Conservation (phyloP, 2,797 vertebrate genomes). For the Poeciliopsis gracilis region DNA sequence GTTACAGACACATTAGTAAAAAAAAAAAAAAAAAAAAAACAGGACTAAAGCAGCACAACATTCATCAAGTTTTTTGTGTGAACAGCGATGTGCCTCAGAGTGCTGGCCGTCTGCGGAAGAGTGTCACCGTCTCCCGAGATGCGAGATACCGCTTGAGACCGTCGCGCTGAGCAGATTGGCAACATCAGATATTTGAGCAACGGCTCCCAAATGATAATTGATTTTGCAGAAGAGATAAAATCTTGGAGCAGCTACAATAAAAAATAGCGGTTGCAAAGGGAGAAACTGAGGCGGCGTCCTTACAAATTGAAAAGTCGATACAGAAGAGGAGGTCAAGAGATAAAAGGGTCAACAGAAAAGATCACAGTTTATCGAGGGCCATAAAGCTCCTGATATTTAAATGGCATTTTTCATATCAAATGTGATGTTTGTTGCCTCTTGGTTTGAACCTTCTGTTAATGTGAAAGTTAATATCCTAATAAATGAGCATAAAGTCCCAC, state of each 20-base stretch:
- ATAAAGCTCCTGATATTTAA: background rate
- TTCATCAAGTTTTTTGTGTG: background rate
- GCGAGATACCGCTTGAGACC: slow-evolving; percentile 4
- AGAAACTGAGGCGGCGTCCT: background rate
- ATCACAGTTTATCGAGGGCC: background rate
- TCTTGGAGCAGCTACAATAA: slow-evolving; percentile 7
- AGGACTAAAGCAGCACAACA: background rate
- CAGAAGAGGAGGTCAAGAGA: slow-evolving; percentile 1
- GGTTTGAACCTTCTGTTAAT: background rate
- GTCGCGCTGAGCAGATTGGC: background rate
- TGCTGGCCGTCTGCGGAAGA: slow-evolving; percentile 6
- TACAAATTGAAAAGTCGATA: background rate
- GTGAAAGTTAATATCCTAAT: background rate
- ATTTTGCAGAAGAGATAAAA: slow-evolving; percentile 11
- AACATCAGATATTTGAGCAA: slow-evolving; percentile 6
- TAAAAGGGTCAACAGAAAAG: slow-evolving; percentile 1
- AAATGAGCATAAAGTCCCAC: background rate
- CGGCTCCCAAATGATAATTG: background rate
- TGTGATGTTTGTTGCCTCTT: background rate
- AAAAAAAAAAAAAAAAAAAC: too few relatives aligned
- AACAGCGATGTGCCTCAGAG: background rate
- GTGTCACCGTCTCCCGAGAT: slow-evolving; percentile 7
- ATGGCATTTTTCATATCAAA: background rate
- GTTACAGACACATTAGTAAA: background rate
- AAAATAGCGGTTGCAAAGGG: background rate